A percentile compares a stretch with the other conserved stretches of the same genome.
Evolutionary conservation across 2,888 invertebrate genomes (phyloP).

Genomic region (Cataglyphis livida): DNA sequence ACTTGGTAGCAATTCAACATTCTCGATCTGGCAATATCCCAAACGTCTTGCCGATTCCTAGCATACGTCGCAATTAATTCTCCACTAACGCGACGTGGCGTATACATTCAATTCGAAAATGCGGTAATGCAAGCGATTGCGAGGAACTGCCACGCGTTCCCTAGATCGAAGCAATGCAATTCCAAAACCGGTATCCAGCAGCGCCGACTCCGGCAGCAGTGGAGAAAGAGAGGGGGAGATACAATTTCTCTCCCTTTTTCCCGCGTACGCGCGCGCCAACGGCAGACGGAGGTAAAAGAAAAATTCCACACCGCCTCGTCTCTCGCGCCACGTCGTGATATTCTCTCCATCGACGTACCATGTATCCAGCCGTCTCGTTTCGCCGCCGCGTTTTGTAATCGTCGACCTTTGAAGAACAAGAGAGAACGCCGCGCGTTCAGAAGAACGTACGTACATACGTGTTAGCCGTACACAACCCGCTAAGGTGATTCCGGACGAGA

Average conservation of each 20-base stretch:
- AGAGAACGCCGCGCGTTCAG: slow-evolving; percentile 16
- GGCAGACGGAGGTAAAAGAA: slow-evolving; percentile 9
- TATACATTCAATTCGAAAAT: slow-evolving; percentile 20
- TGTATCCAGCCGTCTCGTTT: slow-evolving; percentile 16
- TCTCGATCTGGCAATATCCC: slow-evolving; percentile 10
- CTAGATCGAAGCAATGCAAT: slow-evolving; percentile 33
- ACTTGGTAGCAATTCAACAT: background rate
- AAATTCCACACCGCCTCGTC: slow-evolving; percentile 18
- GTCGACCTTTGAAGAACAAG: slow-evolving; percentile 38
- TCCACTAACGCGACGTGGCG: background rate
- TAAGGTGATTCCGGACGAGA: slow-evolving; percentile 47
- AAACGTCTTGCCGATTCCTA: background rate
- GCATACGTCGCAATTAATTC: background rate
- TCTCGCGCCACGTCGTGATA: slow-evolving; percentile 12
- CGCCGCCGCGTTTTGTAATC: slow-evolving; percentile 35
- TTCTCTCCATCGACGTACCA: background rate
- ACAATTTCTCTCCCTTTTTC: slow-evolving; percentile 36
- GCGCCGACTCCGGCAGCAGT: background rate
- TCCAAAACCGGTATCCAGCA: slow-evolving; percentile 45
- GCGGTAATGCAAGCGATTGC: slow-evolving; percentile 16
- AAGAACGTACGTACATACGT: slow-evolving; percentile 22
- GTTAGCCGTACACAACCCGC: slow-evolving; percentile 5
- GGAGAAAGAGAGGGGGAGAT: background rate
- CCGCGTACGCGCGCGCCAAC: background rate
- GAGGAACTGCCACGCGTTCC: slow-evolving; percentile 23